Percentiles rank a stretch among this genome's conserved stretches.
Conservation (phyloP, 2,113 vertebrate species). For the Procavia capensis region DNA sequence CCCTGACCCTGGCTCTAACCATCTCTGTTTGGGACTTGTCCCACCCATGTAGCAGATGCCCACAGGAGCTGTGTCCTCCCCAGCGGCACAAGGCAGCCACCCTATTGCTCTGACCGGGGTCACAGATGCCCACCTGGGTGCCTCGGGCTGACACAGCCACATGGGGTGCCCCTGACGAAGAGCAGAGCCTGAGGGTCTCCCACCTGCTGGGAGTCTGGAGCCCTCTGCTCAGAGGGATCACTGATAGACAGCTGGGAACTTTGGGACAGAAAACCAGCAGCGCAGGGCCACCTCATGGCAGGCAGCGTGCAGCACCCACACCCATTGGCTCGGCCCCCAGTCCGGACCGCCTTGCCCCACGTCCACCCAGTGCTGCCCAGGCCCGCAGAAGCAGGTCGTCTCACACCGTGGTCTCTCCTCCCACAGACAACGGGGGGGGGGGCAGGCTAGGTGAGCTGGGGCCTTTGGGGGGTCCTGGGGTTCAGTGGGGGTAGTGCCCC, state of each 20-base stretch:
- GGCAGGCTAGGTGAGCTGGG: accelerated
- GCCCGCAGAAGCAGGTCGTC: not conserved
- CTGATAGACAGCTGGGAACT: not conserved
- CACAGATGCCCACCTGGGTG: not conserved
- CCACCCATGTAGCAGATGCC: not conserved
- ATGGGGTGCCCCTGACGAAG: not conserved
- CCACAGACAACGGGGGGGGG: not conserved
- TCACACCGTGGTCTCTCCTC: not conserved
- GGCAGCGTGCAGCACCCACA: too few relatives aligned
- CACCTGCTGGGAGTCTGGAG: accelerated
- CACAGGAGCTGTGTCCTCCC: not conserved
- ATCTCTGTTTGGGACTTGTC: too few relatives aligned
- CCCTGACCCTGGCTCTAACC: not conserved
- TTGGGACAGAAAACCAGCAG: too few relatives aligned
- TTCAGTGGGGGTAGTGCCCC: not conserved
- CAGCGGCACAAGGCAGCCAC: not conserved
- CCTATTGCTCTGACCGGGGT: not conserved
- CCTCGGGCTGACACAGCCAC: not conserved
- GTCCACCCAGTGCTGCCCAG: not conserved
- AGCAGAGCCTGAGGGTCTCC: not conserved
- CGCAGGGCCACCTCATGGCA: not conserved
- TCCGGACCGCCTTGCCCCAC: not conserved
- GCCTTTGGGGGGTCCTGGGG: too few relatives aligned
- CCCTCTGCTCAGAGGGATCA: not conserved
- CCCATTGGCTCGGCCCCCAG: accelerated